A percentile compares a stretch with the other conserved stretches of the same genome.
Evolutionary conservation across 2,113 vertebrate species (phyloP).

Genomic region (Passer montanus): DNA sequence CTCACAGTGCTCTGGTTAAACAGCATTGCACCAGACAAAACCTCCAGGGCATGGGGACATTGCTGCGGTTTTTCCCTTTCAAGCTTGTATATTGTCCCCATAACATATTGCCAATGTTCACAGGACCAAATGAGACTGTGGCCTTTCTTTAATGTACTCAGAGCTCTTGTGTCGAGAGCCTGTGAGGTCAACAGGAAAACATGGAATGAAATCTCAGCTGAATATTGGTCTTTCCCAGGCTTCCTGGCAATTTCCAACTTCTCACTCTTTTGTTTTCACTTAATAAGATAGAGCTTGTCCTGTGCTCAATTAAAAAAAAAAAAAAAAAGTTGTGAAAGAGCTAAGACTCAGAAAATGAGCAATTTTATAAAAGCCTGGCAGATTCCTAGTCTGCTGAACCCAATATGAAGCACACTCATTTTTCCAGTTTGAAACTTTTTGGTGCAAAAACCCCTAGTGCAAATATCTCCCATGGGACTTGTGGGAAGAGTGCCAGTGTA

Average conservation of each 20-base stretch:
- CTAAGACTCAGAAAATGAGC: slow-evolving; percentile 11
- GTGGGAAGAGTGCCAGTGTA: not conserved
- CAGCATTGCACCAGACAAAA: slow-evolving; percentile 57
- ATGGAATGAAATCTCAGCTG: slow-evolving; percentile 47
- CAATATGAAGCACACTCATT: not conserved
- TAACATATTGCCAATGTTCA: slow-evolving; percentile 68
- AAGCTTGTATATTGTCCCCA: slow-evolving; percentile 58
- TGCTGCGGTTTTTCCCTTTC: slow-evolving; percentile 56
- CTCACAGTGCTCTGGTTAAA: slow-evolving; percentile 60
- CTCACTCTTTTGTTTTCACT: slow-evolving; percentile 48
- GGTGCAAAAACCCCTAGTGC: not conserved
- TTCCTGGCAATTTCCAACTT: slow-evolving; percentile 57
- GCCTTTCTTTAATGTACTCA: slow-evolving; percentile 64
- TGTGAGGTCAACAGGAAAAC: slow-evolving; percentile 67
- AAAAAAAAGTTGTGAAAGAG: not conserved
- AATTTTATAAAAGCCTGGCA: slow-evolving; percentile 19
- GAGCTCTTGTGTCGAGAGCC: slow-evolving; percentile 43
- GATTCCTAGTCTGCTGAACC: not conserved
- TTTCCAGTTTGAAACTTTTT: slow-evolving; percentile 4
- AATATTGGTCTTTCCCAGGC: slow-evolving; percentile 44
- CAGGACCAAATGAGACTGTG: slow-evolving; percentile 57
- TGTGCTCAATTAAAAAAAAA: not conserved
- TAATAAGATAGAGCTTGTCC: slow-evolving; percentile 45
- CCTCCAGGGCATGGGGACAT: slow-evolving; percentile 58
- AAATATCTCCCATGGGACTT: not conserved